Percentiles rank a stretch among this genome's conserved stretches.
These are phyloP conservation scores for Saxidomus purpurata DNA, from an alignment of 1,140 invertebrate genomes.

Conservation along the genomic window DNA sequence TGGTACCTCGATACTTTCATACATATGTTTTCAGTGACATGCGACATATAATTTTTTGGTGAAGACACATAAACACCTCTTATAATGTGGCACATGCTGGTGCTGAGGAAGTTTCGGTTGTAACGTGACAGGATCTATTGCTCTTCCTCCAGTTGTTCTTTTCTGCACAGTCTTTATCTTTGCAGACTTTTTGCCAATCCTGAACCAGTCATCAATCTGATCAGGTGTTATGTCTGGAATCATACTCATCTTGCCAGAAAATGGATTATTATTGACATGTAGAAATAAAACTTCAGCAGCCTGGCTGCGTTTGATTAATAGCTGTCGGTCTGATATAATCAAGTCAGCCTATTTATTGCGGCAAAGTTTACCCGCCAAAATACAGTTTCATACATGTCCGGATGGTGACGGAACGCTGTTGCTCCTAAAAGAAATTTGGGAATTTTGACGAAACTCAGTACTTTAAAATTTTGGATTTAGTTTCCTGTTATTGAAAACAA, in stretches of 20 bases:
- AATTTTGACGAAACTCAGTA: too few relatives aligned
- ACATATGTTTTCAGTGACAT: too few relatives aligned
- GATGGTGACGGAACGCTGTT: too few relatives aligned
- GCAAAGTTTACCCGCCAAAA: constrained; percentile 13
- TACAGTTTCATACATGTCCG: neutral
- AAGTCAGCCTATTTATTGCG: neutral
- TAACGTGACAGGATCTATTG: constrained; percentile 75
- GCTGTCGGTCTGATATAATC: neutral
- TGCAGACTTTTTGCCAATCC: constrained; percentile 75
- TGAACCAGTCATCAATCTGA: constrained; percentile 84
- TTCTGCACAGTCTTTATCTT: constrained; percentile 70
- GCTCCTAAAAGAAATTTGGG: too few relatives aligned
- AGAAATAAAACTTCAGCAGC: neutral
- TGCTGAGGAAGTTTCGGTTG: constrained; percentile 54
- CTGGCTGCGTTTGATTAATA: neutral
- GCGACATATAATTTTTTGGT: too few relatives aligned
- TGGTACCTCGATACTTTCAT: too few relatives aligned
- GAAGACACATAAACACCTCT: constrained; percentile 64
- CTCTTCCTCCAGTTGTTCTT: constrained; percentile 73
- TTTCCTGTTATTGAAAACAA: too few relatives aligned
- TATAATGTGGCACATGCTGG: constrained; percentile 68
- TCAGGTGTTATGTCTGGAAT: constrained; percentile 78
- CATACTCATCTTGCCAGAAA: constrained; percentile 54
- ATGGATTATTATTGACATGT: neutral
- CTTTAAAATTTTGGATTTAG: too few relatives aligned